Evolutionary conservation across 2,113 vertebrate genomes (phyloP).

Genomic region (Baryphthengus martii): DNA sequence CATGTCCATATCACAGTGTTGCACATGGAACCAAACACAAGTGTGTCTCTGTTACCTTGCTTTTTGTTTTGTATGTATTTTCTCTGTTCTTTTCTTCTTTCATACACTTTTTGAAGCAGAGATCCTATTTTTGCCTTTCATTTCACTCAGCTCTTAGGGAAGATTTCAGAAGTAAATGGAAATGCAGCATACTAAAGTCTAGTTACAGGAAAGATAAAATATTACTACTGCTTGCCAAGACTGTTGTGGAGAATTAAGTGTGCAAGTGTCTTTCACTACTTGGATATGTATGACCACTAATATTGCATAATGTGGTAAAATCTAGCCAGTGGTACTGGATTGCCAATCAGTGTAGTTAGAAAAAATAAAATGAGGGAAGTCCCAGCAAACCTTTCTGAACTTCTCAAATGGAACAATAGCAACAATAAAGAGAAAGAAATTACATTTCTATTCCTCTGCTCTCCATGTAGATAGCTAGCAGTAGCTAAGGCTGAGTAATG

Average conservation of each 20-base stretch:
- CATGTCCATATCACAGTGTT: neutral
- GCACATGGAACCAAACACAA: neutral
- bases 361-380: fast-evolving
- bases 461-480: neutral
- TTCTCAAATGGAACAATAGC: neutral
- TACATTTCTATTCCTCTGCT: neutral
- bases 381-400: neutral
- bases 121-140: neutral
- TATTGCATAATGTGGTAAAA: neutral
- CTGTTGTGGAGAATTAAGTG: neutral
- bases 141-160: neutral
- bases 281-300: neutral
- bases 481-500: neutral
- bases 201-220: neutral
- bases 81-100: neutral
- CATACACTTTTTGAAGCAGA: neutral
- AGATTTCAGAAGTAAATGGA: neutral
- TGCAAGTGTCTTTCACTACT: neutral
- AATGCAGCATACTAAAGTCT: neutral
- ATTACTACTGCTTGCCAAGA: neutral
- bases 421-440: neutral
- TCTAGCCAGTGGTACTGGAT: neutral
- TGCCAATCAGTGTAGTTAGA: neutral
- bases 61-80: neutral
- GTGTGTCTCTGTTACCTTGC: neutral